Conservation (phyloP, 1,140 invertebrate genomes). For the Drosophila arawakana region DNA sequence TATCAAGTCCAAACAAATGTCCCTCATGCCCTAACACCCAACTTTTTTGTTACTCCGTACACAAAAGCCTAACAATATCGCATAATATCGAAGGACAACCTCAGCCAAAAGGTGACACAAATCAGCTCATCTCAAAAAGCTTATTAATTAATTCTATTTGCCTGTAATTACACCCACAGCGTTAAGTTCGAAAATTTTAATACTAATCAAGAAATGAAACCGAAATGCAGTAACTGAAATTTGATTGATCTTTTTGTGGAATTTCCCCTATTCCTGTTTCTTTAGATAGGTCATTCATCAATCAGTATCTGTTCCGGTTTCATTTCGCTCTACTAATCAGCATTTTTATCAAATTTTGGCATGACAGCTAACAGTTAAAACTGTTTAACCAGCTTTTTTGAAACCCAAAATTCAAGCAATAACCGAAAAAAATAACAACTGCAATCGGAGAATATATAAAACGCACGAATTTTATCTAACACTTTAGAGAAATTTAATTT, state of each 20-base stretch:
- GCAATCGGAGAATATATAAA: slow-evolving; percentile 56
- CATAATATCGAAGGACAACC: slow-evolving; percentile 61
- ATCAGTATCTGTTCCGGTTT: slow-evolving; percentile 3
- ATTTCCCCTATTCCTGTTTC: not conserved
- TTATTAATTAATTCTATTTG: slow-evolving; percentile 66
- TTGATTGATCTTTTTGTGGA: not conserved
- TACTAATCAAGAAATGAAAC: slow-evolving; percentile 24
- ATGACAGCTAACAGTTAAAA: slow-evolving; percentile 69
- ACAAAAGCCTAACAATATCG: slow-evolving; percentile 62
- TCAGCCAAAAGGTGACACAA: slow-evolving; percentile 76
- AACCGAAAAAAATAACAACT: slow-evolving; percentile 36
- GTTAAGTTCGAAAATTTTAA: slow-evolving; percentile 13
- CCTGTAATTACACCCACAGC: slow-evolving; percentile 59
- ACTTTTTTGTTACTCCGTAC: slow-evolving; percentile 62
- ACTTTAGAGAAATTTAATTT: slow-evolving; percentile 36
- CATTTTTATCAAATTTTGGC: slow-evolving; percentile 50
- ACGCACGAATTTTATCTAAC: slow-evolving; percentile 50
- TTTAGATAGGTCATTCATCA: not conserved
- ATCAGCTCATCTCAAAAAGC: slow-evolving; percentile 73
- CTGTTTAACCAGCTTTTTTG: slow-evolving; percentile 39
- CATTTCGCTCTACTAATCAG: slow-evolving; percentile 21
- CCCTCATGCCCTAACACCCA: slow-evolving; percentile 64
- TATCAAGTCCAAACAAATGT: slow-evolving; percentile 42
- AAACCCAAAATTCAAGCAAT: slow-evolving; percentile 30
- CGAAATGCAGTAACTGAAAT: slow-evolving; percentile 1